These are phyloP conservation scores for Drosophila navojoa DNA, from an alignment of 1,140 invertebrate species.

Conservation along the genomic window DNA sequence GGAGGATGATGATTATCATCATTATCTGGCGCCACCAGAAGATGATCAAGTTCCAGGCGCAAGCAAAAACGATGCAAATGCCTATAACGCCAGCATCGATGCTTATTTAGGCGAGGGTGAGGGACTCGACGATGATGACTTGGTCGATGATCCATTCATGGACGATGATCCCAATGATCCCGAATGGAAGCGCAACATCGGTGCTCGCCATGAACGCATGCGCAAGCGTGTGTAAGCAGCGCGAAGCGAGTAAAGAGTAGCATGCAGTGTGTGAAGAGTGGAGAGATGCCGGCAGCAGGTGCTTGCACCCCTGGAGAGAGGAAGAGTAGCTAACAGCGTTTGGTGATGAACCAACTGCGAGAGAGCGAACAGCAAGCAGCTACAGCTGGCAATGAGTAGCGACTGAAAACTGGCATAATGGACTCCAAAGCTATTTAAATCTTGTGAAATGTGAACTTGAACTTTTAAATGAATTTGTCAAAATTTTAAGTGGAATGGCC, in stretches of 20 bases:
- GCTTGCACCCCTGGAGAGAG: too few species aligned
- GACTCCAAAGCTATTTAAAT: slow-evolving; percentile 59
- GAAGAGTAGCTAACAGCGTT: too few species aligned
- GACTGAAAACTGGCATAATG: slow-evolving; percentile 8
- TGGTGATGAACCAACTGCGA: neutral
- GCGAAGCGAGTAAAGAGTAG: neutral
- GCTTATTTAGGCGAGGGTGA: slow-evolving; percentile 61
- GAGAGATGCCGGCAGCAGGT: too few species aligned
- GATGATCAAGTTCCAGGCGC: slow-evolving; percentile 44
- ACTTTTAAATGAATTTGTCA: slow-evolving; percentile 54
- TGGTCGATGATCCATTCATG: slow-evolving; percentile 85
- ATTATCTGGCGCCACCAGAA: slow-evolving; percentile 71
- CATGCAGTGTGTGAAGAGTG: too few species aligned
- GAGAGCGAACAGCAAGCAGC: neutral
- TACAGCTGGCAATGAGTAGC: neutral
- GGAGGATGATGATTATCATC: slow-evolving; percentile 69
- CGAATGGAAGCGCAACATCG: slow-evolving; percentile 86
- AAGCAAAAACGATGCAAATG: slow-evolving; percentile 13
- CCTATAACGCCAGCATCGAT: slow-evolving; percentile 57
- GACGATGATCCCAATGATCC: slow-evolving; percentile 92
- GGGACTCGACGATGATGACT: slow-evolving; percentile 83
- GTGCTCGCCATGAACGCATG: slow-evolving; percentile 33
- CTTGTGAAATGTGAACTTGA: slow-evolving; percentile 42
- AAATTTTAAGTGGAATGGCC: slow-evolving; percentile 42
- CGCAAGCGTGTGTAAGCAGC: slow-evolving; percentile 47